Base-by-base conservation (phyloP, 2,113 vertebrate species). In the Pogona vitticeps region DNA sequence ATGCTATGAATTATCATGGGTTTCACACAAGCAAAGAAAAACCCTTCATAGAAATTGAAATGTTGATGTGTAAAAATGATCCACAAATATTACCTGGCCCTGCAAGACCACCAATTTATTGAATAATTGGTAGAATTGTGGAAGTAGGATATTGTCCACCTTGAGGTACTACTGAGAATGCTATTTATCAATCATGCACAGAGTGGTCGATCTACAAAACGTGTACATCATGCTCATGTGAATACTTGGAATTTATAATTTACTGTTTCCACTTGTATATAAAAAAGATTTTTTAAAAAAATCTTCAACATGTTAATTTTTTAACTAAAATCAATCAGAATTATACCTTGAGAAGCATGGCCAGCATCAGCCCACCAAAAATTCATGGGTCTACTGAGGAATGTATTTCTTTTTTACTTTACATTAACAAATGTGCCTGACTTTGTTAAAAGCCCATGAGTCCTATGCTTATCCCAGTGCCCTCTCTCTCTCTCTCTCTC, bases 241-340 rank as follows among this genome's bases (percentile, higher is more conserved):
- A 88, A 93, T 94, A 94, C 14, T 91, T 85, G 94, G 92, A 92
- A 94, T 63, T 42, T 86, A 38, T 92, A n/a, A n/a, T n/a, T n/a
- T 92, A 73, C 92, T 77, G 36, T 67, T 81, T 67, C 79, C 92
- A 77, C 83, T 63, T 88, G 86, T 81, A 85, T 86, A 82, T 13
- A 40, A 75, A 83, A 80, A 46, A 83, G 76, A 87, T 3, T 42
- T 65, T 65, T 58, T 17, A 58, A 46, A 26, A 65, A 59, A 71
- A 59, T 61, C 31, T 4, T 31, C n/a, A 40, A 2, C 13, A 42
- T 71, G 67, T 20, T 80, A 46, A 63, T 73, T 73, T 81, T n/a
- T 46, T 33, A 63, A 17, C 20, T 73, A 40, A 78, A 42, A 80
- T 80, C 20, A 42, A 12, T 63, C 33, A 58, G 28, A 17, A 18